Base-by-base conservation (phyloP, 2,888 invertebrate genomes). In the Lissocephala sabroskyi region DNA sequence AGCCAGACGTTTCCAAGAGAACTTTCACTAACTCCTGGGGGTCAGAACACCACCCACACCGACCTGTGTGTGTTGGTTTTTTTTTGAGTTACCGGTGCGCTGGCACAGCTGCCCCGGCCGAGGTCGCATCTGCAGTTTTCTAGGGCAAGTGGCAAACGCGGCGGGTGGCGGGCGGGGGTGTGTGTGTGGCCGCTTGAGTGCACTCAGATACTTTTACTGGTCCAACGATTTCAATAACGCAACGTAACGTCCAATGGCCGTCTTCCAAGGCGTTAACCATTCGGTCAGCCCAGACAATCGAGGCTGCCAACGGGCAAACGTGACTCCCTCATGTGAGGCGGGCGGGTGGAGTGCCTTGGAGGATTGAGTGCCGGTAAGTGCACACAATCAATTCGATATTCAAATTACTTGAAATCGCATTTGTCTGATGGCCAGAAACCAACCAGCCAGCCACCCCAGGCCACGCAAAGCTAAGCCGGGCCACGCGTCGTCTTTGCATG, bases 361-460 rank as follows among this genome's bases (percentile, higher is more conserved):
- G 52, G 52, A 40, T n/a, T 43, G 49, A 46, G 56, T 50, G 56
- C 49, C 45, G 63, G 52, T 67, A 65, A 62, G 60, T 71, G 68
- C 71, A 71, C 65, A 75, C 71, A 71, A 71, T 67, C 73, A 65
- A 65, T 67, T 75, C 65, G 63, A 65, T 67, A 71, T 71, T 71
- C 73, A 75, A 71, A 71, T 71, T 59, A 75, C 57, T 64, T 65
- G 52, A 75, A 71, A 71, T 71, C 73, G 73, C 62, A 71, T 75
- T 71, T 71, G 65, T 57, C 65, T 62, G 59, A 13, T n/a, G 18
- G 30, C 11, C 4, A 30, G 30, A 23, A 23, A 23, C 4, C 4
- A 23, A 23, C 7, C 4, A 7, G 7, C 7, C 5, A 11, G 52
- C 45, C 66, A 56, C 62, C 53, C 62, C 57, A 57, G 70, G 63